phyloP scores from a whole-genome alignment of 2,888 invertebrate species.

The Trichacis sp. region DNA sequence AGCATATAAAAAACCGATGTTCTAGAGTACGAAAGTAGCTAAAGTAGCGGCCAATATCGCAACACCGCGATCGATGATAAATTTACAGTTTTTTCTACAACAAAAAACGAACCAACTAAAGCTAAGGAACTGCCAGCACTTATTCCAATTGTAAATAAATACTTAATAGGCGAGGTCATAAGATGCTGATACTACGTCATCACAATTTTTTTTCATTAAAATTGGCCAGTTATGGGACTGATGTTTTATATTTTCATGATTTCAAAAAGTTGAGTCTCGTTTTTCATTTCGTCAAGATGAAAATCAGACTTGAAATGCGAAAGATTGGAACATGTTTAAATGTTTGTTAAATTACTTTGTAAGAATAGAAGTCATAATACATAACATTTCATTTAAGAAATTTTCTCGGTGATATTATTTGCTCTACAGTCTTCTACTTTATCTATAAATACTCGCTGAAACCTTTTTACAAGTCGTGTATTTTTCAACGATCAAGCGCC shows the following conservation, averaged over 20 bases:
- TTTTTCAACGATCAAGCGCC: background rate
- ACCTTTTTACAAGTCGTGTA: background rate
- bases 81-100: constrained; percentile 65
- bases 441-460: background rate
- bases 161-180: constrained; percentile 14
- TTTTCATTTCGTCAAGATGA: too few species aligned
- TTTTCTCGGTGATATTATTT: constrained; percentile 4
- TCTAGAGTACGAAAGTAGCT: constrained; percentile 39
- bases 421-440: background rate
- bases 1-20: constrained; percentile 51
- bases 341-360: constrained; percentile 1
- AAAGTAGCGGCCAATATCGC: constrained; percentile 13
- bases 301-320: background rate
- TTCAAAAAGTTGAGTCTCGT: too few species aligned
- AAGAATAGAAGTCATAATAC: background rate
- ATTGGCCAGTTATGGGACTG: too few species aligned
- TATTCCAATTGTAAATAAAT: constrained; percentile 54
- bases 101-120: constrained; percentile 59
- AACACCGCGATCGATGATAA: constrained; percentile 36
- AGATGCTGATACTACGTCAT: too few species aligned
- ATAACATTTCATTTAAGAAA: background rate
- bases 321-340: background rate
- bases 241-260: too few species aligned
- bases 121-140: constrained; percentile 64
- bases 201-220: too few species aligned